Conservation (phyloP, 2,797 vertebrate species). For the Percopsis omiscomaycus region DNA sequence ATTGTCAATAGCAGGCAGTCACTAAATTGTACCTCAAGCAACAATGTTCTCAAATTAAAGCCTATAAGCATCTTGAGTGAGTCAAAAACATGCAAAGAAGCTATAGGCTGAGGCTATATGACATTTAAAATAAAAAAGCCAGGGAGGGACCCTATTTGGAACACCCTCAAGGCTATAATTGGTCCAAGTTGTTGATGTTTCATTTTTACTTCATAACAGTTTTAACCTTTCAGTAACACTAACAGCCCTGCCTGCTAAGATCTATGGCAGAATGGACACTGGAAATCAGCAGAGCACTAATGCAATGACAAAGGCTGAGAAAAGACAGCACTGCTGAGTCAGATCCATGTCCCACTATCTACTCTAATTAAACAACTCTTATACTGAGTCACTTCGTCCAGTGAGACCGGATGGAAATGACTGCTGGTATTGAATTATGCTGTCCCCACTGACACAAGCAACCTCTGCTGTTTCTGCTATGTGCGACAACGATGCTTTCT, state of each 20-base stretch:
- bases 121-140: too few relatives aligned
- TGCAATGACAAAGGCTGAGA: constrained; percentile 22
- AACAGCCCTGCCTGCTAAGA: neutral
- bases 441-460: constrained; percentile 9
- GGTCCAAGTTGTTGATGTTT: neutral
- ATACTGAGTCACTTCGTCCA: constrained; percentile 11
- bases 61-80: neutral
- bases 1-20: neutral
- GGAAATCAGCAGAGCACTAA: constrained; percentile 21
- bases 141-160: neutral
- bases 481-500: neutral
- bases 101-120: too few relatives aligned
- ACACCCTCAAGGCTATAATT: neutral
- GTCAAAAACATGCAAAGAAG: neutral
- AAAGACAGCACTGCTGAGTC: constrained; percentile 39
- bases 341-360: constrained; percentile 29
- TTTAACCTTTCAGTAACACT: neutral
- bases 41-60: constrained; percentile 1
- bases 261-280: constrained; percentile 16
- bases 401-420: constrained; percentile 16
- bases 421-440: constrained; percentile 10
- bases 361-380: constrained; percentile 33
- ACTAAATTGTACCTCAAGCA: constrained; percentile 3
- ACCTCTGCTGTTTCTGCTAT: neutral
- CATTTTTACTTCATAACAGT: neutral